A percentile compares a stretch with the other conserved stretches of the same genome.
These are phyloP conservation scores for Lasioglossum villosulum DNA, from an alignment of 2,888 invertebrate genomes.

Conservation along the genomic window DNA sequence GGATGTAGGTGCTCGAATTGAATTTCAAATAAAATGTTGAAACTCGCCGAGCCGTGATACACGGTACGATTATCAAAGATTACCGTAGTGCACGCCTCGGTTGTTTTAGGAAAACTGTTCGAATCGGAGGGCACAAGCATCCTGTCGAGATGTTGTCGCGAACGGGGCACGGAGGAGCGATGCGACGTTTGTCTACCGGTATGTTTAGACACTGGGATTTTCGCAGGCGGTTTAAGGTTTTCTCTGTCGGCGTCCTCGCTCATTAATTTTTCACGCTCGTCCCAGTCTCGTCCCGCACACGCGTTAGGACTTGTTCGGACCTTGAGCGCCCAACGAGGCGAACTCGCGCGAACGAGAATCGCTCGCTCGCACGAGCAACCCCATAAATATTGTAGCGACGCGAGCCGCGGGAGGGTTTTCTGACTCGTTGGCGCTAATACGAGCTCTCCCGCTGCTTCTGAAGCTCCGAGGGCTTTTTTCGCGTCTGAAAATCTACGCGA, in stretches of 20 bases:
- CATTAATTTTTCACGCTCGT: conserved; percentile 74
- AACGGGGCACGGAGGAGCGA: background rate
- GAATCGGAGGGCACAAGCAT: background rate
- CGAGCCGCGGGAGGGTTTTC: conserved; percentile 74
- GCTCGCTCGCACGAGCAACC: conserved; percentile 81
- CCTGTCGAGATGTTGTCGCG: background rate
- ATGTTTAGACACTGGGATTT: conserved; percentile 24
- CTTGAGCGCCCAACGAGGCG: conserved; percentile 78
- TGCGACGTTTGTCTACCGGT: background rate
- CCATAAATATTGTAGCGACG: conserved; percentile 80
- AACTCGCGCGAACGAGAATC: conserved; percentile 80
- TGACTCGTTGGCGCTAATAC: conserved; percentile 73
- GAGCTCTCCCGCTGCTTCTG: conserved; percentile 62
- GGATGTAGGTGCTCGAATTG: background rate
- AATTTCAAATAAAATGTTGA: background rate
- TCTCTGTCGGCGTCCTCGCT: conserved; percentile 59
- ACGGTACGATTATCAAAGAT: background rate
- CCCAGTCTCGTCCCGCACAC: conserved; percentile 66
- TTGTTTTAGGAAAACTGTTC: background rate
- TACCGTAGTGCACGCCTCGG: background rate
- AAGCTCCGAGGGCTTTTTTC: conserved; percentile 66
- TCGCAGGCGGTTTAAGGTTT: conserved; percentile 52
- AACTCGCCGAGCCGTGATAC: background rate
- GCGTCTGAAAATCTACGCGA: conserved; percentile 67
- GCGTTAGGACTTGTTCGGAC: conserved; percentile 75